Evolutionary conservation across 2,113 vertebrate genomes (phyloP).

Genomic region (Drymodes brunneopygia): DNA sequence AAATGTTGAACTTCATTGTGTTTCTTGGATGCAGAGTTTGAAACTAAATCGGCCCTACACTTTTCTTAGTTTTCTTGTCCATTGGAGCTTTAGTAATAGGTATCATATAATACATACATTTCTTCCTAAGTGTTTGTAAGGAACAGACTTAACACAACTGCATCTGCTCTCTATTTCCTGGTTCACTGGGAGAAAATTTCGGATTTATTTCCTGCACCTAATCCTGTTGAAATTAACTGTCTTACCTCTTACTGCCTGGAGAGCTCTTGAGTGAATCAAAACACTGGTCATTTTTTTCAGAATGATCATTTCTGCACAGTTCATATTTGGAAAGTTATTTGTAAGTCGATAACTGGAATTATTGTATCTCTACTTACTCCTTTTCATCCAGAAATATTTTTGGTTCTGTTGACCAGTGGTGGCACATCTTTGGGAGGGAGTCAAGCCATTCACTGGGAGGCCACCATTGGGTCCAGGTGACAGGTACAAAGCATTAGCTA

Average conservation of each 20-base stretch:
- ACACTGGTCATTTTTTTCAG: accelerated
- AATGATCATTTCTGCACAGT: accelerated
- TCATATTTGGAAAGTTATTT: background rate
- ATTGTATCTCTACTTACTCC: background rate
- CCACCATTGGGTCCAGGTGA: background rate
- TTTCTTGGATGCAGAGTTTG: background rate
- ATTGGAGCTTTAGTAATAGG: background rate
- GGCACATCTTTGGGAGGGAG: background rate
- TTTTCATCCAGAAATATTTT: background rate
- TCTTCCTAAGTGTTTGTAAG: background rate
- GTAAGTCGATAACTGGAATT: background rate
- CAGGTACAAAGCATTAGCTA: background rate
- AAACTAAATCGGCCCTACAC: background rate
- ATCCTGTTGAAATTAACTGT: background rate
- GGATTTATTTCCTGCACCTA: background rate
- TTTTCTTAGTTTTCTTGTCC: background rate
- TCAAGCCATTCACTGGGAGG: background rate
- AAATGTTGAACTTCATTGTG: background rate
- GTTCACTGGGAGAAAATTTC: background rate
- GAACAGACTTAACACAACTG: background rate
- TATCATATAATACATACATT: accelerated
- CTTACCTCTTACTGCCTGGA: background rate
- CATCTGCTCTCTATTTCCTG: background rate
- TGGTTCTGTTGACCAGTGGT: background rate
- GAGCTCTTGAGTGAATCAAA: background rate